Percentiles rank a stretch among this genome's conserved stretches.
phyloP scores from a whole-genome alignment of 2,888 invertebrate species.

The Oscheius sp. region DNA sequence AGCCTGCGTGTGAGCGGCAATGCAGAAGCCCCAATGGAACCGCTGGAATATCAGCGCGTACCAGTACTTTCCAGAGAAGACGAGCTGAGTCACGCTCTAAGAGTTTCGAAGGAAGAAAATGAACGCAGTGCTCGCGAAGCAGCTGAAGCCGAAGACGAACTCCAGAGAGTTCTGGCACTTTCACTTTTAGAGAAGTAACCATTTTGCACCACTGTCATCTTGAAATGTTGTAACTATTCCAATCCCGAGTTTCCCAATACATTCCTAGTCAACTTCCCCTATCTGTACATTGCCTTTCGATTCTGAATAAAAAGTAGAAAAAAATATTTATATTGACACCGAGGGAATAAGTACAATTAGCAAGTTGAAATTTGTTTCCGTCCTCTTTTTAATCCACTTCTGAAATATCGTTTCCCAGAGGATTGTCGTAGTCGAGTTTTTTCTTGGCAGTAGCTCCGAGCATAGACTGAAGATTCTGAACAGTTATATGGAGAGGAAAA shows the following conservation, averaged over 20 bases:
- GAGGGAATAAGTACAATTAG: no score
- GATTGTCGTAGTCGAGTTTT: no score
- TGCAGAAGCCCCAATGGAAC: background rate
- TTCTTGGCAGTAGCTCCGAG: no score
- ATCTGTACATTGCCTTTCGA: no score
- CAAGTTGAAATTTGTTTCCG: no score
- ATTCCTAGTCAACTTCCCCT: background rate
- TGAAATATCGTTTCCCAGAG: no score
- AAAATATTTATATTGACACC: no score
- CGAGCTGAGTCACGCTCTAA: conserved; percentile 40
- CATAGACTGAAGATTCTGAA: background rate
- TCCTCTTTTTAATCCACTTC: no score
- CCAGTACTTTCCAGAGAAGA: conserved; percentile 1
- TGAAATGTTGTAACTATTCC: no score
- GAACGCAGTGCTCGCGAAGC: conserved; percentile 42
- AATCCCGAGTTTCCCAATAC: no score
- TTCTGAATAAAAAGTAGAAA: no score
- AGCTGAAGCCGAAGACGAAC: conserved; percentile 52
- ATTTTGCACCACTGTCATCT: background rate
- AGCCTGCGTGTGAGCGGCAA: conserved; percentile 15
- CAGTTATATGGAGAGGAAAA: background rate
- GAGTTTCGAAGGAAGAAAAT: conserved; percentile 47
- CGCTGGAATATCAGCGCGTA: background rate
- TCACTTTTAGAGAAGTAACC: conserved; percentile 29
- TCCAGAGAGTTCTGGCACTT: conserved; percentile 55